phyloP scores from a whole-genome alignment of 2,113 vertebrate species.

The Perccottus glenii region DNA sequence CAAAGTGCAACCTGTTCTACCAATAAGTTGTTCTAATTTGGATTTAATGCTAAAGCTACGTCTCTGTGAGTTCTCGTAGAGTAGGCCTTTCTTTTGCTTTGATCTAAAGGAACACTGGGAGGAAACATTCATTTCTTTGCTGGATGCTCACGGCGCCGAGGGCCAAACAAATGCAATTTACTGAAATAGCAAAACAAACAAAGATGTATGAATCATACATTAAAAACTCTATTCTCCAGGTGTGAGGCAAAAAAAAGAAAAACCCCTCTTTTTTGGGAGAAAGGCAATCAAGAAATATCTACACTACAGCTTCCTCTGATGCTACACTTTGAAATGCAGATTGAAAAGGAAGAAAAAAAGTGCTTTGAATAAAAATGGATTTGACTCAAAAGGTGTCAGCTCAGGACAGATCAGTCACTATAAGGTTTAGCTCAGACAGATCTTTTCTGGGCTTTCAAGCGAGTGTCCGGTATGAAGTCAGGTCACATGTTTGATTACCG shows the following conservation, averaged over 20 bases:
- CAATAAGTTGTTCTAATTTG: not conserved
- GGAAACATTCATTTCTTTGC: slow-evolving; percentile 5
- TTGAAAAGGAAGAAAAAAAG: slow-evolving; percentile 8
- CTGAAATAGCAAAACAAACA: slow-evolving; percentile 26
- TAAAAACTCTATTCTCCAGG: slow-evolving; percentile 11
- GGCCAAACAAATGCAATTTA: slow-evolving; percentile 45
- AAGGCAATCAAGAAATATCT: slow-evolving; percentile 26
- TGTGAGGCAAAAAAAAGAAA: slow-evolving; percentile 33
- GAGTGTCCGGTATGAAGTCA: slow-evolving; percentile 21
- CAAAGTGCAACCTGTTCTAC: not conserved
- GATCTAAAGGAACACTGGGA: slow-evolving; percentile 14
- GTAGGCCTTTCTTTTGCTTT: slow-evolving; percentile 29
- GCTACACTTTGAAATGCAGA: slow-evolving; percentile 54
- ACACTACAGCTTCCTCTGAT: slow-evolving; percentile 15
- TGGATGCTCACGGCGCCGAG: slow-evolving; percentile 33
- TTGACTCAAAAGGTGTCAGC: slow-evolving; percentile 25
- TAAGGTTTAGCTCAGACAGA: not conserved
- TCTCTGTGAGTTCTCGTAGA: slow-evolving; percentile 21
- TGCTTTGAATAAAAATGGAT: slow-evolving; percentile 49
- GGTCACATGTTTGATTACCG: not conserved
- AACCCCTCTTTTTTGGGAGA: slow-evolving; percentile 2
- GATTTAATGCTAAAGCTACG: not conserved
- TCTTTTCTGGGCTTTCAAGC: not conserved
- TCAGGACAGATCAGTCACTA: slow-evolving; percentile 2
- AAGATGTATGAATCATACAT: slow-evolving; percentile 7